Conservation (phyloP, 2,113 vertebrate genomes). For the Austrofundulus limnaeus region DNA sequence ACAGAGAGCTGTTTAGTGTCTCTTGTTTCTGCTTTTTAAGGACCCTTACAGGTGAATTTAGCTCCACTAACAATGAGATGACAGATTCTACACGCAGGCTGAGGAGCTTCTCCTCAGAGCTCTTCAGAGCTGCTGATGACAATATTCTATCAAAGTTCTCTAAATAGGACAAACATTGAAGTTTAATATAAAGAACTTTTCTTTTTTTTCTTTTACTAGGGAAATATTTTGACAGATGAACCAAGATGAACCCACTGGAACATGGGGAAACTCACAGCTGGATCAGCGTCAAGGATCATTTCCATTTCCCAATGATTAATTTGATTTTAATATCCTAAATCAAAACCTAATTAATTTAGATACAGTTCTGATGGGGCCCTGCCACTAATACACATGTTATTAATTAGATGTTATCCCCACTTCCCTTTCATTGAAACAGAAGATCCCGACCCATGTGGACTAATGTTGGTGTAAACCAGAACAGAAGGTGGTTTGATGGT, state of each 20-base stretch:
- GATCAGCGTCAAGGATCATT: constrained; percentile 92
- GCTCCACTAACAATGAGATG: constrained; percentile 4
- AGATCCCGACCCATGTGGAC: constrained; percentile 82
- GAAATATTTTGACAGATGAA: too few relatives aligned
- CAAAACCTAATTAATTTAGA: constrained; percentile 98
- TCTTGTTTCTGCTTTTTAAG: constrained; percentile 8
- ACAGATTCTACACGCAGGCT: constrained; percentile 18
- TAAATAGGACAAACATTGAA: constrained; percentile 32
- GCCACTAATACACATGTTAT: constrained; percentile 91
- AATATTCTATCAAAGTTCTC: background rate
- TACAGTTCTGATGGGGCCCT: constrained; percentile 93
- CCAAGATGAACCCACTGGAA: constrained; percentile 62
- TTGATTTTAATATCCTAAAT: constrained; percentile 98
- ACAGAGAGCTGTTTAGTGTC: background rate
- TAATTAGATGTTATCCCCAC: constrained; percentile 88
- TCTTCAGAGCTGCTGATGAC: constrained; percentile 17
- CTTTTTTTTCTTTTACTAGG: too few relatives aligned
- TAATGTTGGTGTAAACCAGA: constrained; percentile 81
- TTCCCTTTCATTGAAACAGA: constrained; percentile 86
- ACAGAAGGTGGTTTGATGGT: constrained; percentile 42
- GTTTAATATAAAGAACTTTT: too few relatives aligned
- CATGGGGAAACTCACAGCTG: constrained; percentile 83
- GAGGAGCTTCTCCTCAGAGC: constrained; percentile 6
- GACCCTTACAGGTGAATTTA: constrained; percentile 11
- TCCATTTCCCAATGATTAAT: constrained; percentile 96